Percentiles rank a stretch among this genome's conserved stretches.
Evolutionary conservation across 2,888 invertebrate genomes (phyloP).

Genomic region (Clepsis dumicolana): DNA sequence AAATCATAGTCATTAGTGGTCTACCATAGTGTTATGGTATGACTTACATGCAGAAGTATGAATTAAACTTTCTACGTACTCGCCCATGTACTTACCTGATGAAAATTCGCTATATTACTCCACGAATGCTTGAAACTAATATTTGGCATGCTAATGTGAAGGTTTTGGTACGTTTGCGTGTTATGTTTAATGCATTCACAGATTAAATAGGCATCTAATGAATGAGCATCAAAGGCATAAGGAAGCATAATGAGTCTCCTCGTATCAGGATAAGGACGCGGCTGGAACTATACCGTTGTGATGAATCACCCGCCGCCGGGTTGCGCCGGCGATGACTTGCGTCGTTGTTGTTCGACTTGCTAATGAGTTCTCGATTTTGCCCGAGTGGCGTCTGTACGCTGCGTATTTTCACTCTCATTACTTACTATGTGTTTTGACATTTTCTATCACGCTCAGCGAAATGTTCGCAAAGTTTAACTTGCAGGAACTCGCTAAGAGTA

Average conservation of each 20-base stretch:
- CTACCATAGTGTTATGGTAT: constrained; percentile 6
- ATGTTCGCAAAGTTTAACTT: constrained; percentile 31
- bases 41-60: constrained; percentile 16
- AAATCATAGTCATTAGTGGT: constrained; percentile 40
- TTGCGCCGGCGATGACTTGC: constrained; percentile 67
- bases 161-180: neutral
- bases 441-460: constrained; percentile 50
- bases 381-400: constrained; percentile 62
- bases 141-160: neutral
- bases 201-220: constrained; percentile 52
- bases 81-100: neutral
- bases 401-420: constrained; percentile 67
- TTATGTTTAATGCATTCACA: constrained; percentile 45
- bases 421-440: constrained; percentile 67
- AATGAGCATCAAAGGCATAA: constrained; percentile 60
- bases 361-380: constrained; percentile 78
- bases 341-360: constrained; percentile 76
- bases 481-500: constrained; percentile 24
- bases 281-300: constrained; percentile 45
- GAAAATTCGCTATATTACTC: neutral
- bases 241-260: constrained; percentile 63
- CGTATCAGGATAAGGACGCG: constrained; percentile 48
- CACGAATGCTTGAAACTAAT: neutral
- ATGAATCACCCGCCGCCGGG: constrained; percentile 42
- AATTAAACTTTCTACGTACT: constrained; percentile 22